A percentile compares a stretch with the other conserved stretches of the same genome.
Evolutionary conservation across 2,797 vertebrate genomes (phyloP).

Genomic region (Scleropages formosus): DNA sequence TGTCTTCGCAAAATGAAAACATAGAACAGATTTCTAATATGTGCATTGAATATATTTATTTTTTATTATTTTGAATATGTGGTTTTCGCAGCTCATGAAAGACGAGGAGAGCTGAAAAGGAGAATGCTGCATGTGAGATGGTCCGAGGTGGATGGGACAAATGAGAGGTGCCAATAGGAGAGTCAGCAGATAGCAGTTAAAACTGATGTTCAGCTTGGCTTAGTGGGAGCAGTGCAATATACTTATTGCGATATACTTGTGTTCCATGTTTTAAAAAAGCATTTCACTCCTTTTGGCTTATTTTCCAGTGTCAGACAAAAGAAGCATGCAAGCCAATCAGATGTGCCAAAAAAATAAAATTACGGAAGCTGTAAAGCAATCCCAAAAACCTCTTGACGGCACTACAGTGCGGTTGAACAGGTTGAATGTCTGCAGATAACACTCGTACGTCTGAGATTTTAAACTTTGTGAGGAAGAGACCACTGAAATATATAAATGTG

Average conservation of each 20-base stretch:
- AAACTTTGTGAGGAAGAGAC: not conserved
- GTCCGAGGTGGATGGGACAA: no score
- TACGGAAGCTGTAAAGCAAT: not conserved
- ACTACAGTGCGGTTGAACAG: not conserved
- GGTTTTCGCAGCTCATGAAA: no score
- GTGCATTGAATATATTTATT: no score
- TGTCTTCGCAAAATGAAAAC: no score
- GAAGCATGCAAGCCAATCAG: slow-evolving; percentile 2
- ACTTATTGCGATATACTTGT: not conserved
- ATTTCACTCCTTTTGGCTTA: not conserved
- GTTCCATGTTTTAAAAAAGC: not conserved
- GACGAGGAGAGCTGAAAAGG: no score
- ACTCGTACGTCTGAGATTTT: not conserved
- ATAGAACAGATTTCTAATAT: no score
- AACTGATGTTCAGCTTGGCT: not conserved
- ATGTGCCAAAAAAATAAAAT: not conserved
- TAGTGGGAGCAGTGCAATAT: not conserved
- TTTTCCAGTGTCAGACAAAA: not conserved
- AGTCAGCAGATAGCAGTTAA: not conserved
- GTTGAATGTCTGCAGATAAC: not conserved
- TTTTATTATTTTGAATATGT: no score
- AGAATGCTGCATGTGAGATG: no score
- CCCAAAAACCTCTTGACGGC: not conserved
- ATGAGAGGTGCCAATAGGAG: no score
- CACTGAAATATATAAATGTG: not conserved